These are phyloP conservation scores for Chelonus formosanus DNA, from an alignment of 2,888 invertebrate genomes.

Conservation along the genomic window DNA sequence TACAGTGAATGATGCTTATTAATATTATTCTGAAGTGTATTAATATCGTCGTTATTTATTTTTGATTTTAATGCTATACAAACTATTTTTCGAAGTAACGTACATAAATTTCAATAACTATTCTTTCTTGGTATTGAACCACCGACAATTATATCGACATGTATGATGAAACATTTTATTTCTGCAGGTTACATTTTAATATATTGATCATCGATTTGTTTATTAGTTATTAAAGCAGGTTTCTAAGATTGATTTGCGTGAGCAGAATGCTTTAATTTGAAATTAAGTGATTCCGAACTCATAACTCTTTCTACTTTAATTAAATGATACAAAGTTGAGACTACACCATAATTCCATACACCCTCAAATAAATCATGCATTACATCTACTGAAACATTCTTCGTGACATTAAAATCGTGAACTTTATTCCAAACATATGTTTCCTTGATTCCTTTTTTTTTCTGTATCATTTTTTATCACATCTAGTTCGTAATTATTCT, in stretches of 20 bases:
- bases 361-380: conserved; percentile 38
- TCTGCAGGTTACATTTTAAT: conserved; percentile 35
- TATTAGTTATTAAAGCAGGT: conserved; percentile 22
- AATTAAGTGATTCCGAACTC: conserved; percentile 24
- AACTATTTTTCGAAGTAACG: too few species aligned
- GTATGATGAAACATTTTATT: conserved; percentile 28
- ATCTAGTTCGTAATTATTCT: too few species aligned
- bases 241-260: conserved; percentile 20
- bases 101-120: not conserved
- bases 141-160: conserved; percentile 27
- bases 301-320: conserved; percentile 12
- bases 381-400: conserved; percentile 27
- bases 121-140: conserved; percentile 22
- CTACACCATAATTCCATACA: conserved; percentile 32
- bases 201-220: conserved; percentile 23
- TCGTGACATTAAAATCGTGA: conserved; percentile 29
- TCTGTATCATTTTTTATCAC: too few species aligned
- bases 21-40: too few species aligned
- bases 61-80: too few species aligned
- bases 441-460: conserved; percentile 37
- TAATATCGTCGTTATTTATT: too few species aligned
- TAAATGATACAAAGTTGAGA: conserved; percentile 22
- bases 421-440: conserved; percentile 34
- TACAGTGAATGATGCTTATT: too few species aligned
- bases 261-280: conserved; percentile 13